Base-by-base conservation (phyloP, 2,888 invertebrate species). In the Balanococcus diminutus region DNA sequence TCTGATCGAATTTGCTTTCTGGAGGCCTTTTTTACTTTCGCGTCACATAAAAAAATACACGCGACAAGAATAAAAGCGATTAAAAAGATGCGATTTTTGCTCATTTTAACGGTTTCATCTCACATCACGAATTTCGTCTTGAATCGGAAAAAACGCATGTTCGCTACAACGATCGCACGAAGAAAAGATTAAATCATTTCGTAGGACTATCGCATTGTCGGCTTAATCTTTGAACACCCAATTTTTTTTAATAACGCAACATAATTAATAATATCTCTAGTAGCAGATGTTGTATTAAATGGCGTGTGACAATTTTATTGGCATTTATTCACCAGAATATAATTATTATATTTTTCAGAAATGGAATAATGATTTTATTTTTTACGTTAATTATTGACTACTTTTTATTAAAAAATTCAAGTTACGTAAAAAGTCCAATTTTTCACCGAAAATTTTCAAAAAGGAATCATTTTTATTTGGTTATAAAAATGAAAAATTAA, bases 191-290 rank as follows among this genome's bases (percentile, higher is more conserved):
- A 36, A 19, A 36, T 22, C 36, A 19, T 36, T 79, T 36, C 19
- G 32, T 79, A 79, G 75, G 75, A 9, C 75, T 79, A 79, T 36
- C 75, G 22, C n/a, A 79, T 79, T 79, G 75, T 79, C 75, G 75
- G 75, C 75, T 79, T 36, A 36, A 79, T 79, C 75, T 79, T 79
- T 79, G 75, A 79, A 79, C 75, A 79, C 8, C 36, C 19, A 79
- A 8, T 36, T 79, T 19, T 36, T 36, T 19, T 36, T 36, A 79
- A 79, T 79, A 79, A 79, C 75, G 75, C 75, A 79, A 79, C 36
- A 4, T 36, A 79, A 79, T 79, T 79, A 36, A 36, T 79, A 79
- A 8, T 36, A 36, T 32, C n/a, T 32, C 19, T 16, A 36, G 11
- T 6, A 79, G 36, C 36, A 36, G 16, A 79, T 79, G 75, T 32